Evolutionary conservation across 2,113 vertebrate genomes (phyloP).

Genomic region (Microtus oregoni): DNA sequence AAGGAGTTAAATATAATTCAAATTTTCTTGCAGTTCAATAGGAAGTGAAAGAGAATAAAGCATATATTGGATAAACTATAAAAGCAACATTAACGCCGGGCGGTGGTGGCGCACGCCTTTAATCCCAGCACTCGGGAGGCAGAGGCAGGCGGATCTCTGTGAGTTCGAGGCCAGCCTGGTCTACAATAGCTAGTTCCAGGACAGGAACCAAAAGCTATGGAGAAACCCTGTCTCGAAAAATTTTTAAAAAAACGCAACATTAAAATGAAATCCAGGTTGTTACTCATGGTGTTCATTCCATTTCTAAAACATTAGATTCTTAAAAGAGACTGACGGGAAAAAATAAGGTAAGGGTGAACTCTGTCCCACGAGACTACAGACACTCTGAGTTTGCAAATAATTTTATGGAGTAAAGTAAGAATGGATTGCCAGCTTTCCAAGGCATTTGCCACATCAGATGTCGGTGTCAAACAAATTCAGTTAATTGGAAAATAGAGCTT

Average conservation of each 20-base stretch:
- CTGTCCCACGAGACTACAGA: neutral
- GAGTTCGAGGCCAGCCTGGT: too few relatives aligned
- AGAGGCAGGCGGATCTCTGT: too few relatives aligned
- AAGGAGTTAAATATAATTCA: neutral
- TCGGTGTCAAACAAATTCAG: neutral
- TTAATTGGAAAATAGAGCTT: neutral
- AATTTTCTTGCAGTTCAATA: neutral
- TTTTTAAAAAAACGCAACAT: neutral
- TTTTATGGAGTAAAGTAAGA: neutral
- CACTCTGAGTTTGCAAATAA: neutral
- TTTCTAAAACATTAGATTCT: neutral
- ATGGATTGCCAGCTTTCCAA: neutral
- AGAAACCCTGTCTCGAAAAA: too few relatives aligned
- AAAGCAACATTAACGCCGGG: neutral
- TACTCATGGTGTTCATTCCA: neutral
- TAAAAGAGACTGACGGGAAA: neutral
- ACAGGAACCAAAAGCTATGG: too few relatives aligned
- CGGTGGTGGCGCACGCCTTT: too few relatives aligned
- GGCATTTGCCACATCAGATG: neutral
- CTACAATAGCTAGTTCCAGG: too few relatives aligned
- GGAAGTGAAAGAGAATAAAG: neutral
- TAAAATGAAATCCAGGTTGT: neutral
- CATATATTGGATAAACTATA: neutral
- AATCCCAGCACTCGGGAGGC: too few relatives aligned
- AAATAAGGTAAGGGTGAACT: neutral